Base-by-base conservation (phyloP, 2,888 invertebrate species). In the Nomada lathburiana region DNA sequence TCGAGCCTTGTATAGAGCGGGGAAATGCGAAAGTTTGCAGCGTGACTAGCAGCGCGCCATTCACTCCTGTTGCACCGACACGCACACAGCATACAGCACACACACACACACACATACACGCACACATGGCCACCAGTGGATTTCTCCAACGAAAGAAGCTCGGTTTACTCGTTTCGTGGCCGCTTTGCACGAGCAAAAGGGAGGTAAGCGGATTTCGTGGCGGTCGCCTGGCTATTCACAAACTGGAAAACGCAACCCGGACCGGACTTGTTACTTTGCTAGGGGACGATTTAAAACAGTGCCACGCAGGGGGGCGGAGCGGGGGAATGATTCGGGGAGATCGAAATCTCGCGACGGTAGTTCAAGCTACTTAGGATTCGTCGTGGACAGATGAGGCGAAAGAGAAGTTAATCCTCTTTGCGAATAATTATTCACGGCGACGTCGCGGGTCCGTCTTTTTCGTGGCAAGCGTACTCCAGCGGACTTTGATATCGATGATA, bases 161-260 rank as follows among this genome's bases (percentile, higher is more conserved):
- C 71, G 72, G 73, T 63, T 80, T 80, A 72, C 77, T 85, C 76
- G 81, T 82, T 74, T 23, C 75, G 65, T 72, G 75, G 67, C 74
- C 72, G 64, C 50, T 82, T 76, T 81, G 53, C 50, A 53, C 82
- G 63, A 76, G 78, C 72, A 73, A 84, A 84, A 78, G 74, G 52
- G 74, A 69, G 53, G 73, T 83, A 87, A 87, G 87, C 87, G 87
- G 86, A 85, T 87, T 87, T 85, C 55, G 73, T 44, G 62, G 73
- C 63, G 68, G 80, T 73, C 79, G 73, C 53, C 42, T 29, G 75
- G 63, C 67, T 53, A 67, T 62, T 70, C 70, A 62, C 60, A 50
- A 53, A 36, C 80, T 71, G 80, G 36, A 29, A 47, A 72, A 78
- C 67, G 52, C 63, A 67, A 79, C 50, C 47, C 44, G 47, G 42